Evolutionary conservation across 2,113 vertebrate genomes (phyloP), one percentile per base, ranked within the genome.

Genomic region (Hemicordylus capensis): DNA sequence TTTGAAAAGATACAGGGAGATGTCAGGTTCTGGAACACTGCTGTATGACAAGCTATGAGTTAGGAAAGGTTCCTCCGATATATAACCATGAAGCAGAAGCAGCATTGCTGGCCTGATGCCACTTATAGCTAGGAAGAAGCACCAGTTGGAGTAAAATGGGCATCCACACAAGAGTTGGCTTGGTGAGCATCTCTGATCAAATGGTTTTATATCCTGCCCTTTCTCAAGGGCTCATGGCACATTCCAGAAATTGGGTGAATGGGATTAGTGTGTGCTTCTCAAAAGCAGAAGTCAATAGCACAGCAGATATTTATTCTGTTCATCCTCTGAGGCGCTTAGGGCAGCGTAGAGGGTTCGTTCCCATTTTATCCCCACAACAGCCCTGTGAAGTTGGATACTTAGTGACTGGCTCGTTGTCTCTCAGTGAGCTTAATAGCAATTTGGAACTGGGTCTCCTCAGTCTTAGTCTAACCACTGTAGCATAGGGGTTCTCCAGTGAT

Each of bases 21-120:
- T 48, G 86, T 10, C 59, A 42, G 4, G 81, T 74, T 79, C 90
- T 64, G 11, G 69, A 83, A 73, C 48, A 26, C 22, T 83, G 46
- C 85, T 75, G 24, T 8, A 42, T 15, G 28, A 28, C 26, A 79
- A 79, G 76, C 76, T 10, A 34, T n/a, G n/a, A 37, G 28, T 19
- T n/a, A n/a, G 85, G 42, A 85, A 73, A 85, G 11, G n/a, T 74
- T 74, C 28, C 24, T 37, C 19, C 51, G 24, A 11, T 56, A 20
- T 11, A 4, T 34, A 81, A 12, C 28, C 5, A 34, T 58, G 80
- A 79, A 67, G 26, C 56, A 37, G 81, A 56, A 1, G 56, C 54
- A 63, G 31, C 42, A 2, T 80, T 37, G 26, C 64, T 12, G 14
- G 48, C 5, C 4, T 15, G 54, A 17, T 10, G 14, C 22, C 9